These are phyloP conservation scores for Scolopax rusticola DNA, from an alignment of 2,797 vertebrate genomes.

Conservation along the genomic window DNA sequence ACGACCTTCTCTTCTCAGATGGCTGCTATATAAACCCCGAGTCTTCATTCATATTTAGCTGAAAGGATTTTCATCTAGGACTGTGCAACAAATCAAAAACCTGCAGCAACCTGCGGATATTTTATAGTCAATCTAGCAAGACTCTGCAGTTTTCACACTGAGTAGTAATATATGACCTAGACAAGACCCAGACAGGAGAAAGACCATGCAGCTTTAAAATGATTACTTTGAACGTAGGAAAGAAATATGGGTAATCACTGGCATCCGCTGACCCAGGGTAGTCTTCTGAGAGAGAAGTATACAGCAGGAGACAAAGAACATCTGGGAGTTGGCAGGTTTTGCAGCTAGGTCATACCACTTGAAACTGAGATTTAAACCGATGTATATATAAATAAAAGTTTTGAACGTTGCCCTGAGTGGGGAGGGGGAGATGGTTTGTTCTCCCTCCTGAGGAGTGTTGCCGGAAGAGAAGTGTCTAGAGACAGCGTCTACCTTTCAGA, in stretches of 20 bases:
- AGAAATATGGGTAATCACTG: slow-evolving; percentile 72
- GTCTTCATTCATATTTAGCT: slow-evolving; percentile 72
- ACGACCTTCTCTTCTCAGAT: slow-evolving; percentile 44
- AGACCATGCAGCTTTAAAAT: slow-evolving; percentile 67
- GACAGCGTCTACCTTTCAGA: not conserved
- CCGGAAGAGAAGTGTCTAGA: not conserved
- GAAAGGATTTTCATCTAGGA: slow-evolving; percentile 71
- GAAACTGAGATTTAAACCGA: slow-evolving; percentile 67
- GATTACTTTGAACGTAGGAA: slow-evolving; percentile 63
- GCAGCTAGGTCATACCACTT: slow-evolving; percentile 56
- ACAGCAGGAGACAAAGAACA: slow-evolving; percentile 63
- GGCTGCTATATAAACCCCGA: slow-evolving; percentile 5
- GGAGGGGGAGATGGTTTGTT: not conserved
- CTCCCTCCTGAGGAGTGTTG: not conserved
- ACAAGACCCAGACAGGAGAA: slow-evolving; percentile 75
- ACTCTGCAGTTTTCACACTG: slow-evolving; percentile 70
- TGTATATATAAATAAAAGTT: slow-evolving; percentile 41
- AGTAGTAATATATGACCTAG: slow-evolving; percentile 76
- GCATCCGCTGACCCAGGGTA: slow-evolving; percentile 49
- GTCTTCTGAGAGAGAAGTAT: slow-evolving; percentile 69
- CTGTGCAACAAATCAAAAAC: slow-evolving; percentile 72
- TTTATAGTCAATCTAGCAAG: slow-evolving; percentile 70
- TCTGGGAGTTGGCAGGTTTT: slow-evolving; percentile 69
- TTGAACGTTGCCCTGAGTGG: not conserved
- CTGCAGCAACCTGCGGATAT: slow-evolving; percentile 46